These are phyloP conservation scores for Chrysolina oricalcia DNA, from an alignment of 2,888 invertebrate species.

Conservation along the genomic window DNA sequence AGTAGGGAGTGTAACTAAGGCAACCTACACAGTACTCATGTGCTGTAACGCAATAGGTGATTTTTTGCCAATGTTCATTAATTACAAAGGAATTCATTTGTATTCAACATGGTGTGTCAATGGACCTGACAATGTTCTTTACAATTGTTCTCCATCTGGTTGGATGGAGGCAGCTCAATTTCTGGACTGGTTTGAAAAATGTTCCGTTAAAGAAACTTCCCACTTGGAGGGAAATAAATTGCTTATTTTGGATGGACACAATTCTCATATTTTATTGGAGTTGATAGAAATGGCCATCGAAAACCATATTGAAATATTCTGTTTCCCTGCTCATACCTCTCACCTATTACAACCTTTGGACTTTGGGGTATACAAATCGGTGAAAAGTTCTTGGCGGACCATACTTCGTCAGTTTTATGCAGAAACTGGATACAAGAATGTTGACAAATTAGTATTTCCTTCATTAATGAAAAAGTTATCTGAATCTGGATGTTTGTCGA, in stretches of 20 bases:
- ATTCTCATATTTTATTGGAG: constrained; percentile 44
- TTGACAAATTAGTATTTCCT: constrained; percentile 14
- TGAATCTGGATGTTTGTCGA: neutral
- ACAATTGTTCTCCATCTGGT: constrained; percentile 52
- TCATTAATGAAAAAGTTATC: too few species aligned
- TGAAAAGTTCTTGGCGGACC: constrained; percentile 24
- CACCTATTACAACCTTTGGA: constrained; percentile 40
- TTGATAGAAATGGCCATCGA: constrained; percentile 40
- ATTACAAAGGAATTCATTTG: constrained; percentile 46
- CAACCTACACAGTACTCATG: constrained; percentile 45
- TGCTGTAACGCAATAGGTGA: constrained; percentile 50
- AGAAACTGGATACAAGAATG: constrained; percentile 45
- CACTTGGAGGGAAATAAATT: constrained; percentile 40
- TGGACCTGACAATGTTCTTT: constrained; percentile 41
- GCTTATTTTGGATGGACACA: constrained; percentile 50
- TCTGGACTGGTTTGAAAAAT: constrained; percentile 47
- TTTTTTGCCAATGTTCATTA: constrained; percentile 47
- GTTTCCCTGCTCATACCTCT: constrained; percentile 33
- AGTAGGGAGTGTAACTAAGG: constrained; percentile 47
- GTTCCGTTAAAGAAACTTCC: constrained; percentile 38
- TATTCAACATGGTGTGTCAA: constrained; percentile 40
- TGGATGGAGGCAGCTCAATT: constrained; percentile 51
- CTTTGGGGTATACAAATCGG: constrained; percentile 42
- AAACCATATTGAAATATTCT: constrained; percentile 49
- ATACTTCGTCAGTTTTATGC: constrained; percentile 32